Percentiles rank a stretch among this genome's conserved stretches.
These are phyloP conservation scores for Musca domestica DNA, from an alignment of 1,140 invertebrate genomes.

Conservation along the genomic window DNA sequence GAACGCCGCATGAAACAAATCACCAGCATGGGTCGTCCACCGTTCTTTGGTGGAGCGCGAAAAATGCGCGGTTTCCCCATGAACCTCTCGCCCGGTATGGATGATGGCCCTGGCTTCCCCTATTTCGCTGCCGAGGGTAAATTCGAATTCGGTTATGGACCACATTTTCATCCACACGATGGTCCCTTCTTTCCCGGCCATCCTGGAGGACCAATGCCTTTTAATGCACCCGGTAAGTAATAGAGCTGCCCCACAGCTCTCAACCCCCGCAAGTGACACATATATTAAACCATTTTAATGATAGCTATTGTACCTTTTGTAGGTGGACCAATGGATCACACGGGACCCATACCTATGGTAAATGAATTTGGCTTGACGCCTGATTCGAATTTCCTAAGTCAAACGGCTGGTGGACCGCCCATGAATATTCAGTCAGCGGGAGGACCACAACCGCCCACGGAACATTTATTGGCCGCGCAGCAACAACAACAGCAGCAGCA, in stretches of 20 bases:
- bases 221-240: conserved; percentile 69
- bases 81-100: conserved; percentile 82
- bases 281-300: background rate
- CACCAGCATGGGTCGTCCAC: conserved; percentile 86
- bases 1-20: conserved; percentile 89
- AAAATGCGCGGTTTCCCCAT: conserved; percentile 88
- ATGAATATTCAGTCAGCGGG: conserved; percentile 61
- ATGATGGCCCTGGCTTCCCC: conserved; percentile 79
- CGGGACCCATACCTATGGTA: conserved; percentile 66
- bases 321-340: conserved; percentile 69
- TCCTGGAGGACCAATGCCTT: conserved; percentile 72
- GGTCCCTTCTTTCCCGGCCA: conserved; percentile 77
- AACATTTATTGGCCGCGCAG: conserved; percentile 47
- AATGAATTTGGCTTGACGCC: conserved; percentile 63
- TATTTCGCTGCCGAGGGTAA: conserved; percentile 83
- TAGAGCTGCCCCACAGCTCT: background rate
- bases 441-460: conserved; percentile 55
- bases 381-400: conserved; percentile 65
- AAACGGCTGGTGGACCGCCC: conserved; percentile 56
- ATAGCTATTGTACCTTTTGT: conserved; percentile 31
- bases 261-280: background rate
- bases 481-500: conserved; percentile 41
- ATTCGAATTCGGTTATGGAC: conserved; percentile 86
- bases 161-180: conserved; percentile 83
- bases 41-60: conserved; percentile 83